Base-by-base conservation (phyloP, 2,888 invertebrate genomes). In the Drosophila mimetica region DNA sequence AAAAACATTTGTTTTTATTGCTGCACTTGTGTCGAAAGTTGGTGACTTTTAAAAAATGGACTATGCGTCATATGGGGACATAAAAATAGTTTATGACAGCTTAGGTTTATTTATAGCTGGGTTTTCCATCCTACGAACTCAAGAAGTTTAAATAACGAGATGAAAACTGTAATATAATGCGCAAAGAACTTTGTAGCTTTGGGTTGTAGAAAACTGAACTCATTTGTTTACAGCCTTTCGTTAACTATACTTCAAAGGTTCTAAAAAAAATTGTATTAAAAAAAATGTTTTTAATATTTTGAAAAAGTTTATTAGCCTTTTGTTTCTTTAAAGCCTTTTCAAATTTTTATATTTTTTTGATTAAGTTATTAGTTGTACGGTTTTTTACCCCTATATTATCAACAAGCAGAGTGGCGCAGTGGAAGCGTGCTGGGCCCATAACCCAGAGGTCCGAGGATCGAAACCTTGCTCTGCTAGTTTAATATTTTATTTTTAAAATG, bases 401-500 rank as follows among this genome's bases (percentile, higher is more conserved):
- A 1, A 32, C 2, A 11, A 44, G 44, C 44, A 44, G 28, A 44
- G 44, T 28, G 44, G 44, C 44, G 44, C 44, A 44, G 44, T 44
- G 44, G 44, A 44, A 44, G 44, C 44, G 44, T 44, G 44, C 66
- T 69, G 65, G 66, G 69, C 69, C 69, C 66, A 46, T 46, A 46
- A 69, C 69, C 69, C 65, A 69, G 66, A 69, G 58, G 69, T 69
- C 66, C 69, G 66, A 65, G 67, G 67, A 65, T 69, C 65, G 57
- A 69, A 69, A 57, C 64, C 67, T 64, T 67, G 37, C 37, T 37
- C 37, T 51, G 51, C 51, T 37, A 50, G 37, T 39, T 51, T 20
- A 1, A 20, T 20, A 5, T 42, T 25, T 9, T 25, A 25, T 25
- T 25, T 25, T 25, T 25, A 25, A 4, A 25, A 11, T 4, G 9